These are phyloP conservation scores for Anhinga anhinga DNA, from an alignment of 2,113 vertebrate genomes.

Conservation along the genomic window DNA sequence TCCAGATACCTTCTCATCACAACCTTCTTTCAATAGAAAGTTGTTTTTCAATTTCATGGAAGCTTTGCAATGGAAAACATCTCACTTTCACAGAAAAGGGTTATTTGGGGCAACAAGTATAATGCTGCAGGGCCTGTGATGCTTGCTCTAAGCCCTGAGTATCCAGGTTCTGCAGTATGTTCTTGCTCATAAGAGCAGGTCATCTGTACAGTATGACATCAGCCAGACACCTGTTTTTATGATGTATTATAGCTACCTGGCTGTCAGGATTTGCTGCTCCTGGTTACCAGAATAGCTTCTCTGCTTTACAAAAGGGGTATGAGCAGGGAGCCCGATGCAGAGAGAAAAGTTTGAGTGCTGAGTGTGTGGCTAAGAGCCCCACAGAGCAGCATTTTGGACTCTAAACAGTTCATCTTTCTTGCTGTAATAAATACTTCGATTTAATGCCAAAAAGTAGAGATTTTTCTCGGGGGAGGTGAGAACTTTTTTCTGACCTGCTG, in stretches of 20 bases:
- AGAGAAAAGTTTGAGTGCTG: background rate
- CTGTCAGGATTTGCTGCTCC: background rate
- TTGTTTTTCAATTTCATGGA: background rate
- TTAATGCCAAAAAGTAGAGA: background rate
- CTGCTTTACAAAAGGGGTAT: background rate
- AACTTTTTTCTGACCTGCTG: background rate
- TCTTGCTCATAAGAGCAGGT: background rate
- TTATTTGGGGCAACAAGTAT: background rate
- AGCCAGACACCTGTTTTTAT: background rate
- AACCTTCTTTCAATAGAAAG: background rate
- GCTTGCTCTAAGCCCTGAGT: background rate
- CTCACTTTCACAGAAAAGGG: background rate
- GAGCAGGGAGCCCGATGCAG: background rate
- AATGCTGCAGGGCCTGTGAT: rapidly evolving
- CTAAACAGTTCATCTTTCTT: background rate
- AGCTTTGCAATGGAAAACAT: background rate
- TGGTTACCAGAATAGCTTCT: background rate
- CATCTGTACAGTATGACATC: background rate
- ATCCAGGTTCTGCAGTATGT: background rate
- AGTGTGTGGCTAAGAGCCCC: background rate
- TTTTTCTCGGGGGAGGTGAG: background rate
- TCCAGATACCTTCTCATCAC: background rate
- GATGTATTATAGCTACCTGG: background rate
- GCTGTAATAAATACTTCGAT: background rate
- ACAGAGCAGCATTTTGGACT: background rate